Evolutionary conservation across 2,113 vertebrate genomes (phyloP), one percentile per base, ranked within the genome.

Genomic region (Hippocampus mohnikei): DNA sequence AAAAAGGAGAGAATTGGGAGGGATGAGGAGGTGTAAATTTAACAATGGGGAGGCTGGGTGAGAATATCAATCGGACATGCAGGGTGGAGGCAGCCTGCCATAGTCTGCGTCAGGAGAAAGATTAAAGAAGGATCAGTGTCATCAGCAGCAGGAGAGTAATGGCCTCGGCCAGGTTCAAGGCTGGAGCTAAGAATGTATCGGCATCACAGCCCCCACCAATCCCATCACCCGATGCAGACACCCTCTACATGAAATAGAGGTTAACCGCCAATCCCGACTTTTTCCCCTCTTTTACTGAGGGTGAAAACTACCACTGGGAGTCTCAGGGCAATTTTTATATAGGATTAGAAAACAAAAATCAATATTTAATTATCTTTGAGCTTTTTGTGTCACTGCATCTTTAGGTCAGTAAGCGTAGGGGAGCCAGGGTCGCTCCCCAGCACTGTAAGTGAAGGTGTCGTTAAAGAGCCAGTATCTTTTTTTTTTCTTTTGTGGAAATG

Each of bases 321-420:
- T 94, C 95, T 95, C 96, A 94, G 95, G 94, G 96, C 97, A 98
- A 98, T 98, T 98, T 97, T 97, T 97, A 98, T 98, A 96, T 96
- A 94, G 96, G 95, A 98, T 95, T 96, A 95, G 95, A 96, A 96
- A 97, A 97, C 95, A 96, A 95, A 98, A 98, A 99, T 99, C 97
- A 98, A 98, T 98, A 99, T 96, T 98, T 98, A 98, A 99, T 99
- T 98, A 98, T 98, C 96, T 96, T 95, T 96, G 95, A 96, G 95
- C 95, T 95, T 95, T 96, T 96, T 95, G 95, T 97, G 96, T 95
- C 95, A 93, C 94, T 96, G 95, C 95, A 96, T 98, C 96, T 95
- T 98, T 96, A 94, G 95, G 93, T 91, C 92, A 93, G 94, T 94
- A 93, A 95, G 94, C 87, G 94, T 91, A 89, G 82, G 78, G 84